Conservation (phyloP, 2,797 vertebrate genomes). For the Sebastolobus alascanus region DNA sequence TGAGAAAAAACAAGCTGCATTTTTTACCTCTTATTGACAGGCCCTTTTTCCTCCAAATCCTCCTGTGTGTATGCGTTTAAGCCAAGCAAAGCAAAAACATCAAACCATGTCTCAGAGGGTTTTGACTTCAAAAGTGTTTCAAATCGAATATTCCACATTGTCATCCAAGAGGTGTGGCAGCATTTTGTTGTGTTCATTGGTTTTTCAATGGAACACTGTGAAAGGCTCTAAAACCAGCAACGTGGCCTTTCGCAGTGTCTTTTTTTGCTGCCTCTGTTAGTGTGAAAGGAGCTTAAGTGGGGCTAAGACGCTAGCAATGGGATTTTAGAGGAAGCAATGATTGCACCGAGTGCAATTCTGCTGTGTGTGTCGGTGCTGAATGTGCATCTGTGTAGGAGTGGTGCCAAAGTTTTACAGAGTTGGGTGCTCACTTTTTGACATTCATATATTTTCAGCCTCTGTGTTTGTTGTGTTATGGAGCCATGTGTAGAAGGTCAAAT, state of each 20-base stretch:
- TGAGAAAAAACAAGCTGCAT: background rate
- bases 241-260: constrained; percentile 18
- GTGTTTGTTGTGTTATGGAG: constrained; percentile 1
- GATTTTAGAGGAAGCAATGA: constrained; percentile 50
- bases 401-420: constrained; percentile 22
- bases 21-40: background rate
- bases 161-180: background rate
- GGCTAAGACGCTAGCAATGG: constrained; percentile 42
- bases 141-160: background rate
- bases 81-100: constrained; percentile 6
- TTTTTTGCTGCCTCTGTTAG: constrained; percentile 27
- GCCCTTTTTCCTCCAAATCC: constrained; percentile 13
- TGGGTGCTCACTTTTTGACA: constrained; percentile 5
- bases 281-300: constrained; percentile 63
- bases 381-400: constrained; percentile 31
- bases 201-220: constrained; percentile 4
- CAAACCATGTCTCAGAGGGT: background rate
- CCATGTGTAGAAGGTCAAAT: background rate
- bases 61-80: background rate
- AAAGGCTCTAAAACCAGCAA: constrained; percentile 25
- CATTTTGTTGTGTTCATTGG: constrained; percentile 14
- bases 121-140: constrained; percentile 20
- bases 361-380: constrained; percentile 35
- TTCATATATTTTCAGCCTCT: background rate
- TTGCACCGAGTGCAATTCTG: constrained; percentile 21